Base-by-base conservation (phyloP, 2,113 vertebrate genomes). In the Gallinago paraguaiae region DNA sequence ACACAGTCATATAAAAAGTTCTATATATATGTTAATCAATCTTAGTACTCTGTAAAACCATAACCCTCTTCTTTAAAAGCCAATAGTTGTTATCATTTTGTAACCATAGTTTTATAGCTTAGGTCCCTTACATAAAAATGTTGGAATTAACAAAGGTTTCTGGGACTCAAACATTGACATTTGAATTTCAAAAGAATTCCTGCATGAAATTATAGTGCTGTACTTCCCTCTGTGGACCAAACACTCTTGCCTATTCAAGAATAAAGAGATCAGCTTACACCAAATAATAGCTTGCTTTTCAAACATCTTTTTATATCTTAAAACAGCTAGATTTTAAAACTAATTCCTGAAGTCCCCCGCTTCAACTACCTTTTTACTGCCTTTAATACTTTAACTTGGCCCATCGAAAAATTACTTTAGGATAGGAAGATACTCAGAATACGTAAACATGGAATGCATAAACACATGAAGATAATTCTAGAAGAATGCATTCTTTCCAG, bases 161-260 rank as follows among this genome's bases (percentile, higher is more conserved):
- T 84, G 46, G 48, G 72, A 89, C 43, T 93, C 51, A 81, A 59
- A 67, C 72, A 78, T 0, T 72, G 72, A 64, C 65, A 97, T 87
- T 28, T 93, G 51, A 91, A 95, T 91, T 93, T 95, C 95, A 93
- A 71, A 94, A 91, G 64, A 92, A 91, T 30, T 93, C 56, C 64
- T 84, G 77, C 72, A 88, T 78, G 51, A 91, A 90, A 95, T 92
- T 51, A 71, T 4, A 59, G 77, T 1, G 1, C 28, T 91, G 23
- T 54, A 59, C 50, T 82, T 92, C 56, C 33, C 80, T 84, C 95
- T 60, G 5, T 5, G 72, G 81, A 95, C 56, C 30, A 75, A 5
- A 59, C 6, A 79, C 51, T 75, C 86, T 56, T 19, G 6, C 15
- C 39, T 89, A 57, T 82, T 87, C 57, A 65, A 11, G n/a, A 82